Evolutionary conservation across 37 sponge, comb jelly and placozoan species (phyloP).

Genomic region (Beroe ovata): DNA sequence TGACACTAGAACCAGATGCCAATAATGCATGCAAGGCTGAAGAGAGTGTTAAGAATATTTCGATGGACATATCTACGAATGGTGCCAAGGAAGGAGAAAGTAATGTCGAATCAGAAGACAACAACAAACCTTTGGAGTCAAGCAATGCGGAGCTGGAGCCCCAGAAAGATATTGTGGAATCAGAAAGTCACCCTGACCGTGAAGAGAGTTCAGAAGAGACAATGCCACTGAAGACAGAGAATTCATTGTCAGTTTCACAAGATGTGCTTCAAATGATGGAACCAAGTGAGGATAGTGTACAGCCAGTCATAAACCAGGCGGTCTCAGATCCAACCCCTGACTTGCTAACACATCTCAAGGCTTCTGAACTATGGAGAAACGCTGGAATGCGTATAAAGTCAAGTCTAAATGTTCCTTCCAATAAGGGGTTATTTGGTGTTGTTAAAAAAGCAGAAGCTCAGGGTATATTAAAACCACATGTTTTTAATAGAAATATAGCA

Average conservation of each 20-base stretch:
- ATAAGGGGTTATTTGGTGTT: constrained; percentile 32
- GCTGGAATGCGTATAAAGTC: constrained; percentile 17
- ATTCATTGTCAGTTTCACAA: not conserved
- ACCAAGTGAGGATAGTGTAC: not conserved
- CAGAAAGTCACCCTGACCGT: not conserved
- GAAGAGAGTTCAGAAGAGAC: not conserved
- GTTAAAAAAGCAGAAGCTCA: constrained; percentile 52
- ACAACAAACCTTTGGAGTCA: not conserved
- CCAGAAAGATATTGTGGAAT: not conserved
- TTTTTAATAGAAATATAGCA: constrained; percentile 40
- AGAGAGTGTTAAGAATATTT: not conserved
- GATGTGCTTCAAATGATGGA: not conserved
- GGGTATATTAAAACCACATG: constrained; percentile 5
- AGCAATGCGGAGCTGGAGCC: not conserved
- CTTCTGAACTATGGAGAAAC: constrained; percentile 40
- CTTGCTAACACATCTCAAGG: too few relatives aligned
- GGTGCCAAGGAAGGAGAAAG: not conserved
- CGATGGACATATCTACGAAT: not conserved
- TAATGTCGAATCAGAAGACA: not conserved
- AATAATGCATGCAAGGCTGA: not conserved
- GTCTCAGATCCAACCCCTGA: too few relatives aligned
- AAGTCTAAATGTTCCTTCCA: not conserved
- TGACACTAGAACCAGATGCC: not conserved
- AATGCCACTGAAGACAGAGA: not conserved
- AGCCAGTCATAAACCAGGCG: not conserved